Conservation (phyloP, 2,113 vertebrate genomes). For the Dicentrarchus labrax region DNA sequence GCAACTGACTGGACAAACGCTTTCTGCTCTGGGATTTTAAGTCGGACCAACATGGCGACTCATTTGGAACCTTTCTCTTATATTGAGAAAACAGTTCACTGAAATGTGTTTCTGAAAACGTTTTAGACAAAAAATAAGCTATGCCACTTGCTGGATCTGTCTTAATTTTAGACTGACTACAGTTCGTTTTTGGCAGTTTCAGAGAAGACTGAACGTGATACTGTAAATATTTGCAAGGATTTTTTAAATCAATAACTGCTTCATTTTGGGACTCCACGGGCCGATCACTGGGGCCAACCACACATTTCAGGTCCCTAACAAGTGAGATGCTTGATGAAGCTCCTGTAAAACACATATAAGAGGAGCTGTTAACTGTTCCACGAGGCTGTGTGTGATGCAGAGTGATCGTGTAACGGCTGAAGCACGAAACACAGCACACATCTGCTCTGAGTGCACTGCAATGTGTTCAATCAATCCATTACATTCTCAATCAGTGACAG, state of each 20-base stretch:
- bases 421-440: slow-evolving; percentile 17
- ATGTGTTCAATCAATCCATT: slow-evolving; percentile 23
- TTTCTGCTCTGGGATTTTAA: too few relatives aligned
- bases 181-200: too few relatives aligned
- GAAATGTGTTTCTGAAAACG: too few relatives aligned
- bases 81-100: too few relatives aligned
- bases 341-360: background rate
- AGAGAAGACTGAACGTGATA: background rate
- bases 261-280: background rate
- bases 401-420: slow-evolving; percentile 4
- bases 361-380: slow-evolving; percentile 1
- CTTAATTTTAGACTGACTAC: too few relatives aligned
- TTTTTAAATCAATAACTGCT: background rate
- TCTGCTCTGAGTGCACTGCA: slow-evolving; percentile 29
- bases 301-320: background rate
- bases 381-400: slow-evolving; percentile 14
- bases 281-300: background rate
- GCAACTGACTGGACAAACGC: too few relatives aligned
- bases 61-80: too few relatives aligned
- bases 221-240: too few relatives aligned
- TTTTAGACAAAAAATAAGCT: too few relatives aligned
- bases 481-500: slow-evolving; percentile 21
- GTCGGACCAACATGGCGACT: too few relatives aligned
- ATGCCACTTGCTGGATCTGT: too few relatives aligned
- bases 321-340: background rate